Base-by-base conservation (phyloP, 2,797 vertebrate genomes). In the Rhynchotus rufescens region DNA sequence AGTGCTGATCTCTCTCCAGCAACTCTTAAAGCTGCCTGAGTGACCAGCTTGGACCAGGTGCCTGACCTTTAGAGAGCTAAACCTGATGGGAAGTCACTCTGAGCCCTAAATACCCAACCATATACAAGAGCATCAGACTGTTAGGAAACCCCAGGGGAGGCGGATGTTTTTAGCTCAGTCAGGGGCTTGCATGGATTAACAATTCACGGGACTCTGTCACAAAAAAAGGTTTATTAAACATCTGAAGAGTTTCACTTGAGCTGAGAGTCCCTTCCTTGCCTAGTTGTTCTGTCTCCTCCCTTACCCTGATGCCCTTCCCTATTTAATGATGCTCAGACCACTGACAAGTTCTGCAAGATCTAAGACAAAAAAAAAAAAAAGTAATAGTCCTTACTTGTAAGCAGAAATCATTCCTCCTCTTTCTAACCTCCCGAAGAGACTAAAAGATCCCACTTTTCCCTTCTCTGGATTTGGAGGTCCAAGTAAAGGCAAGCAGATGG, bases 241-340 rank as follows among this genome's bases (percentile, higher is more conserved):
- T 26, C 34, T 30, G 52, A 54, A 54, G 52, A 54, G 52, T 30
- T 54, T 54, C 52, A 17, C 28, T 54, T 6, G 25, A 30, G 1
- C 42, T 12, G 8, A 14, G 15, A 3, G 1, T 38, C 38, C 59
- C 47, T 64, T 47, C 26, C 45, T 61, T 2, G 2, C 36, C 44
- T 26, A 36, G 47, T 15, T 47, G 19, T 34, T 28, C 8, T 1
- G 2, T 52, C 54, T 76, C 44, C 49, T 28, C 61, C 15, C 28
- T 64, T 26, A 19, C 42, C 60, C 34, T 2, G 1, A 9, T 34
- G n/a, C 28, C 26, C 30, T 13, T 67, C n/a, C 16, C 47, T 2
- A 1, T 22, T 51, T 36, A 57, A 32, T 1, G 0, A 6, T 15
- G 36, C 40, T 57, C 16, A 6, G 47, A 22, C 23, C 34, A 17